Base-by-base conservation (phyloP, 2,113 vertebrate genomes). In the Apodemus sylvaticus region DNA sequence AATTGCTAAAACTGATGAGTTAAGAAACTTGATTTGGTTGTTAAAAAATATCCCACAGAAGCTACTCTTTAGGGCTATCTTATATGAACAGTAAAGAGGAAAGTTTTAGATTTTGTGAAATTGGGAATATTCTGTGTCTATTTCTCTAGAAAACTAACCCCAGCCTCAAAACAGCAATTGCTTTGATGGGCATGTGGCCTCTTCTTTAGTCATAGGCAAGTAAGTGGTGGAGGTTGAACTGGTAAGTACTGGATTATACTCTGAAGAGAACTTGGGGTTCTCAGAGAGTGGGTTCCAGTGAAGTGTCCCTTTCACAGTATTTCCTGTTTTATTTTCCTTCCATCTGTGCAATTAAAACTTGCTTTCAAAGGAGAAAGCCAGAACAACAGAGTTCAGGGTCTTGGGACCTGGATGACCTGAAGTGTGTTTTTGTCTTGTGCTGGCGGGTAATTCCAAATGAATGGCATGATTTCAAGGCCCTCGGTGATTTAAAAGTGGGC, bases 401-500 rank as follows among this genome's bases (percentile, higher is more conserved):
- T 71, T 36, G 13, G 62, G 53, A 81, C 51, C 36, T 4, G 36
- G 82, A 42, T 93, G 94, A 78, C 82, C 92, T 89, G 24, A 58
- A 79, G 20, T 68, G 36, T 45, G 29, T 86, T 95, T 88, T 91
- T 58, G 51, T 85, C 74, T 34, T 45, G 24, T 79, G 36, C 39
- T 85, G 42, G 71, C 4, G 19, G 36, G 13, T 66, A 22, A 39
- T 66, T 88, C 53, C 92, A 86, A 73, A 62, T 3, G 31, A 90
- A 94, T 66, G 83, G 62, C 66, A 51, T 20, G 48, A 39, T 81
- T 93, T 95, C 77, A 94, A 36, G 77, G 73, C 20, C n/a, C 19
- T 81, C 2, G 2, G 22, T 51, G 89, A 88, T 66, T 97, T 96
- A 48, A 73, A 95, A 90, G 70, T 60, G 86, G 58, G 58, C n/a